Percentiles rank a stretch among this genome's conserved stretches.
Evolutionary conservation across 2,113 vertebrate species (phyloP).

Genomic region (Lophochroa leadbeateri): DNA sequence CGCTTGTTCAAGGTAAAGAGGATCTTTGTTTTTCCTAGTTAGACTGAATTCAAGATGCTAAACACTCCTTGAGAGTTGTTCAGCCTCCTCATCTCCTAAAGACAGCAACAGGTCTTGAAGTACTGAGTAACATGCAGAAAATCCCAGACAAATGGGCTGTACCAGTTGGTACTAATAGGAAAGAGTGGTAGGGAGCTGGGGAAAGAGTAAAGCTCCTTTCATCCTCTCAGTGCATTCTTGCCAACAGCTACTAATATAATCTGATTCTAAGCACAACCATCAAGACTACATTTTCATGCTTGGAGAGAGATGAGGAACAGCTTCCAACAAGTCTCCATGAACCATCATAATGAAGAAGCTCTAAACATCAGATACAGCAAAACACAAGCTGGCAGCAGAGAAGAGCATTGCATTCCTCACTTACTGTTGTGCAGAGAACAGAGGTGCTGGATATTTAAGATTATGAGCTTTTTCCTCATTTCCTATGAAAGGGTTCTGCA

Average conservation of each 20-base stretch:
- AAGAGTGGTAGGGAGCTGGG: not conserved
- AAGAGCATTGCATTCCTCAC: not conserved
- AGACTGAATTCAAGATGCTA: not conserved
- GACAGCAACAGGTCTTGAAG: not conserved
- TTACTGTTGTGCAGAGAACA: not conserved
- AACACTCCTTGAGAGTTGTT: not conserved
- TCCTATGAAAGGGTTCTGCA: not conserved
- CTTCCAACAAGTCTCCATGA: not conserved
- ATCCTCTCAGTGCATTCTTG: not conserved
- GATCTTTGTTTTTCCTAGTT: not conserved
- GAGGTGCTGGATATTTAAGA: not conserved
- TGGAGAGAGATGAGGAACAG: constrained; percentile 3
- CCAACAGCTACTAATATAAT: not conserved
- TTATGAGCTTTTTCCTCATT: not conserved
- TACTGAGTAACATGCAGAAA: not conserved
- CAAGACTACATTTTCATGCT: constrained; percentile 30
- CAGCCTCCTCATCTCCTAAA: not conserved
- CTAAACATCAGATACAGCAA: not conserved
- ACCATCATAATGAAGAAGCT: not conserved
- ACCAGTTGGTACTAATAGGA: not conserved
- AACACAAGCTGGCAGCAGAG: not conserved
- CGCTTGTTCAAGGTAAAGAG: not conserved
- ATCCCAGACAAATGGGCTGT: not conserved
- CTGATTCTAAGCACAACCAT: not conserved
- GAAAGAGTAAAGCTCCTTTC: constrained; percentile 4